phyloP scores from a whole-genome alignment of 2,888 invertebrate species.

The Coronaproctus castanopsis region DNA sequence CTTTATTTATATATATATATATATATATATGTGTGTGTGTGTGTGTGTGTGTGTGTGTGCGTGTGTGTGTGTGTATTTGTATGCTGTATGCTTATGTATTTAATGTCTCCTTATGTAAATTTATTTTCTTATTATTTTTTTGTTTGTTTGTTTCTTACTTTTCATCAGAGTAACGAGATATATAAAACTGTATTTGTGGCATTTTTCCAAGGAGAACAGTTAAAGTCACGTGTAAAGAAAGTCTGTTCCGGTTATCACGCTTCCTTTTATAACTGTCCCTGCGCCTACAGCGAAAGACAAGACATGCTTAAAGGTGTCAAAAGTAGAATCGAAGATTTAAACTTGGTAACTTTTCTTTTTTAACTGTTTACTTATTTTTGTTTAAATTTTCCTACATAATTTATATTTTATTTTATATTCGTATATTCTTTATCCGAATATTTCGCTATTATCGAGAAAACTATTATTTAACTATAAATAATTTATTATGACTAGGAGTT shows the following conservation, averaged over 20 bases:
- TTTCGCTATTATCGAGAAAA: no score
- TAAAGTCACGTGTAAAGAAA: slow-evolving; percentile 76
- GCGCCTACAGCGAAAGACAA: slow-evolving; percentile 56
- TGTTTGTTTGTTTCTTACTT: no score
- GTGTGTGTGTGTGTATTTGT: no score
- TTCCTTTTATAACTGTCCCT: slow-evolving; percentile 79
- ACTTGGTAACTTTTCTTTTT: slow-evolving; percentile 35
- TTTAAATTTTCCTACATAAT: slow-evolving; percentile 9
- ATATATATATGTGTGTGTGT: no score
- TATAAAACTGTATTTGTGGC: slow-evolving; percentile 77
- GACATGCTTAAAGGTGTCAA: slow-evolving; percentile 82
- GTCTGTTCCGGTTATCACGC: slow-evolving; percentile 86
- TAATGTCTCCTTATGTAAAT: no score
- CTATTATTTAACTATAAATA: no score
- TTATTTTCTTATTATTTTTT: no score
- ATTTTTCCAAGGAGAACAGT: slow-evolving; percentile 78
- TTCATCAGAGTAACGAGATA: slow-evolving; percentile 63
- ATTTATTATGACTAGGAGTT: no score
- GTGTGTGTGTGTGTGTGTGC: no score
- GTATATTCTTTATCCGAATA: not conserved
- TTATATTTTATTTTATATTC: slow-evolving; percentile 11
- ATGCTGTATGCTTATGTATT: no score
- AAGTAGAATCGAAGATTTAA: slow-evolving; percentile 73
- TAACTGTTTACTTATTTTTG: no score
- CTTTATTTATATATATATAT: no score